Evolutionary conservation across 2,797 vertebrate species (phyloP).

Genomic region (Thamnophis elegans): DNA sequence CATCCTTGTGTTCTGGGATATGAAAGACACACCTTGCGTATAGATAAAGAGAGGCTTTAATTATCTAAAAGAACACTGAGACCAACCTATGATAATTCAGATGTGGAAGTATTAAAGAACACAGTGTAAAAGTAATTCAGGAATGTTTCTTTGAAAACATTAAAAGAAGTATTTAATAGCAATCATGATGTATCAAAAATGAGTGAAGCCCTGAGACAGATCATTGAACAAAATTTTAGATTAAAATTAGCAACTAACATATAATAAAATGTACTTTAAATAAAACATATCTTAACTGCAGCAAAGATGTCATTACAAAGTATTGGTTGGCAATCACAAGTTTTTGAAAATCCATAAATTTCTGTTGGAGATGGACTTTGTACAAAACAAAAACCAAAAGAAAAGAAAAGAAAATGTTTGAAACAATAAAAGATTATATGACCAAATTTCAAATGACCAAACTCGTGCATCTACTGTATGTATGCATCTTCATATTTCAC

Average conservation of each 20-base stretch:
- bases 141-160: constrained; percentile 77
- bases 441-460: neutral
- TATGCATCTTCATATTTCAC: neutral
- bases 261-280: constrained; percentile 47
- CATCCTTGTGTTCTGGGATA: constrained; percentile 74
- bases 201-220: constrained; percentile 70
- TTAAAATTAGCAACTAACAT: constrained; percentile 53
- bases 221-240: constrained; percentile 72
- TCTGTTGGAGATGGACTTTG: neutral
- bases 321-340: neutral
- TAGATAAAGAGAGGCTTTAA: constrained; percentile 77
- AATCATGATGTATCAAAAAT: constrained; percentile 72
- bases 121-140: constrained; percentile 76
- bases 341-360: neutral
- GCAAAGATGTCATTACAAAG: neutral
- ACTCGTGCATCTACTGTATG: neutral
- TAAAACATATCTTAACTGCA: constrained; percentile 38
- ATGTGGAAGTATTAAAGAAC: constrained; percentile 71
- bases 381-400: neutral
- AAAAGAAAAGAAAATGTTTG: neutral
- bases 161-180: constrained; percentile 78
- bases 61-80: constrained; percentile 80
- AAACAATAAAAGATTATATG: neutral
- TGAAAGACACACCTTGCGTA: constrained; percentile 71
- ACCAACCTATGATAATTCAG: constrained; percentile 72